Percentiles rank a stretch among this genome's conserved stretches.
Conservation (phyloP, 2,113 vertebrate genomes). For the Trachemys scripta region DNA sequence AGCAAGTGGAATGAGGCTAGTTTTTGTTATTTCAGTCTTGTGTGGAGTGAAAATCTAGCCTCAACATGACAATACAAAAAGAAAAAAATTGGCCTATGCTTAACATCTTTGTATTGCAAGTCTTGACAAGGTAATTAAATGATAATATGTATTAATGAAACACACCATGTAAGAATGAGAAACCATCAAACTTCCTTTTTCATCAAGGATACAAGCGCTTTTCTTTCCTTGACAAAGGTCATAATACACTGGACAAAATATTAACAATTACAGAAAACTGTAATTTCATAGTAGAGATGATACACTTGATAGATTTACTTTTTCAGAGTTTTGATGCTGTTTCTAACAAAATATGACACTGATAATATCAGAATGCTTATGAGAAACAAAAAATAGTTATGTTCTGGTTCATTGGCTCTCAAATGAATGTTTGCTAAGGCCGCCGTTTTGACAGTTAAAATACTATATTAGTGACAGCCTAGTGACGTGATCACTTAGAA, state of each 20-base stretch:
- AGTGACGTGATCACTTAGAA: background rate
- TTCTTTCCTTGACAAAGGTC: conserved; percentile 45
- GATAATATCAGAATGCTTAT: background rate
- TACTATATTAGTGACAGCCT: background rate
- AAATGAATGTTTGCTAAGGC: background rate
- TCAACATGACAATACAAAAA: conserved; percentile 22
- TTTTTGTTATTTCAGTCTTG: conserved; percentile 58
- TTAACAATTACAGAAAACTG: conserved; percentile 21
- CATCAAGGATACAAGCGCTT: conserved; percentile 1
- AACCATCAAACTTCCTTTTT: background rate
- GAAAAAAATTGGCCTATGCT: conserved; percentile 18
- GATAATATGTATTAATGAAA: background rate
- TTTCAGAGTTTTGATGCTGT: background rate
- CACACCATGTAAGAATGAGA: conserved; percentile 4
- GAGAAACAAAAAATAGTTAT: background rate
- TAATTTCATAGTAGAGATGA: conserved; percentile 47
- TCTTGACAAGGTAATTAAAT: conserved; percentile 38
- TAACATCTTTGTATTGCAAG: background rate
- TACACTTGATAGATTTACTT: background rate
- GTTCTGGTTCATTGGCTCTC: background rate
- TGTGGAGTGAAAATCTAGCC: conserved; percentile 29
- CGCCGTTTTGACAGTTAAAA: background rate
- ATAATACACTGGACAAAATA: conserved; percentile 36
- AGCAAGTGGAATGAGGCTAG: background rate
- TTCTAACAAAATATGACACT: background rate